Conservation (phyloP, 92 coral and sea anemone genomes). For the Epizoanthus ramosus region DNA sequence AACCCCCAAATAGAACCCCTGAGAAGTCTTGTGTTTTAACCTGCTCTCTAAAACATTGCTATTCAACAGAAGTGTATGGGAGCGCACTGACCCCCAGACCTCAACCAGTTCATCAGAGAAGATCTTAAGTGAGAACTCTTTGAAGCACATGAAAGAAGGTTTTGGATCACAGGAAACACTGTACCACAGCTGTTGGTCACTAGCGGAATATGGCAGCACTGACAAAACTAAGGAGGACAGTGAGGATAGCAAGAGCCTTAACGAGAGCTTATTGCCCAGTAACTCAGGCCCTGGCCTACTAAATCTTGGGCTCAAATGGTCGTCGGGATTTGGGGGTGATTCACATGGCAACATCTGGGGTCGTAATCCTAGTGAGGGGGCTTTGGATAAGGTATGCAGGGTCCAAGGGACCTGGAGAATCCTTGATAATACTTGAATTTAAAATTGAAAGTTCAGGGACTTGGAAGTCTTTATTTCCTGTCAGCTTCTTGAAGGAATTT, state of each 20-base stretch:
- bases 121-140: constrained; percentile 40
- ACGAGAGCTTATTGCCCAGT: constrained; percentile 78
- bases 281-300: constrained; percentile 67
- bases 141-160: constrained; percentile 60
- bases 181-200: constrained; percentile 97
- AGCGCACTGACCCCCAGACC: constrained; percentile 62
- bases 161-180: constrained; percentile 94
- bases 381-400: constrained; percentile 42
- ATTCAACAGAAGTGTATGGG: constrained; percentile 91
- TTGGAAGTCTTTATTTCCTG: no score
- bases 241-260: constrained; percentile 78
- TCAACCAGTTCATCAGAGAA: constrained; percentile 11
- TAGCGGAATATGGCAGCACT: constrained; percentile 69
- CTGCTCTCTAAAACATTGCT: background rate
- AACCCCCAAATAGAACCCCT: no score
- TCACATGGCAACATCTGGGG: constrained; percentile 73
- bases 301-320: constrained; percentile 89
- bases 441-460: no score
- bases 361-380: constrained; percentile 71
- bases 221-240: constrained; percentile 56
- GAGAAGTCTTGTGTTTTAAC: no score
- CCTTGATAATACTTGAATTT: background rate
- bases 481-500: no score
- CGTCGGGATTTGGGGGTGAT: constrained; percentile 53
- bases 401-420: background rate